Base-by-base conservation (phyloP, 2,888 invertebrate species). In the Rapana venosa region DNA sequence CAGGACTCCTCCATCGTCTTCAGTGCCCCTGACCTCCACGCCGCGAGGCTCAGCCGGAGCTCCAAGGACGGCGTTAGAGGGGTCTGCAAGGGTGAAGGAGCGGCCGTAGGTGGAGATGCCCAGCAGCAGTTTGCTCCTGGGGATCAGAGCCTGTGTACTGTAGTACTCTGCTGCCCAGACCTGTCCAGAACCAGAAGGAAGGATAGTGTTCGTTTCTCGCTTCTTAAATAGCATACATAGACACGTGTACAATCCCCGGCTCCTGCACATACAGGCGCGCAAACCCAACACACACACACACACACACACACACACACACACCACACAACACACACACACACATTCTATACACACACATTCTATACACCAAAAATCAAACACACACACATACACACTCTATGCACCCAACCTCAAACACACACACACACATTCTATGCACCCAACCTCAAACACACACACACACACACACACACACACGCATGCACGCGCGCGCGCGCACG, bases 91-190 rank as follows among this genome's bases (percentile, higher is more conserved):
- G 0, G 98, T 98, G 96, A 99, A 99, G 17, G 98, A 97, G 91
- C 99, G 97, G 88, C 99, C 99, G 96, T 99, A 99, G 26, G 98
- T 98, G 26, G 98, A 98, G 98, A 98, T 98, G 87, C 99, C 99
- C 89, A 99, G 98, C 91, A 98, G 97, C 91, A 99, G 97, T 96
- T 98, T 99, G 15, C 88, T 77, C 94, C 98, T 98, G 94, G 98
- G 98, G 0, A 98, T 98, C 0, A 98, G 99, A 98, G 94, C 98
- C 30, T 81, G 6, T 2, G 1, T 11, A 32, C 77, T 32, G 77
- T 79, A 79, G 77, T 79, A 35, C 77, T 79, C 32, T 4, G 77
- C 77, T 79, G 77, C 77, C 77, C 77, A 79, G 77, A 17, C 13
- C 77, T 79, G 77, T 47, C 47, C 47, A 47, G 4, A 47, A 8